Percentiles rank a stretch among this genome's conserved stretches.
phyloP scores from a whole-genome alignment of 1,140 invertebrate genomes.

The Pachyrhynchus sulphureomaculatus region DNA sequence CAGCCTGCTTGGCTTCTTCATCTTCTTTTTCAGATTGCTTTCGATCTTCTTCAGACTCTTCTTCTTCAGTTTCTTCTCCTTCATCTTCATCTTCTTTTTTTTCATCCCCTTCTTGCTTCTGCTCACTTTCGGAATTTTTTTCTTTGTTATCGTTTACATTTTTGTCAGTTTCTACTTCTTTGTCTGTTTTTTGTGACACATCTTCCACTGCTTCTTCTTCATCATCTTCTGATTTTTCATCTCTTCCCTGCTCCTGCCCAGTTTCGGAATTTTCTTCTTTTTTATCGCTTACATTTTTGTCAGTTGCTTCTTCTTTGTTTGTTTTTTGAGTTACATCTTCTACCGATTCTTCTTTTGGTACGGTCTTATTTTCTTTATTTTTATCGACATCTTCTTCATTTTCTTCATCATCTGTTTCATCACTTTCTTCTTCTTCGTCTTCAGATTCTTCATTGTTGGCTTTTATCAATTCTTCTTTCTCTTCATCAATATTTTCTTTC shows the following conservation, averaged over 20 bases:
- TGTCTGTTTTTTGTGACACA: constrained; percentile 53
- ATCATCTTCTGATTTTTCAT: constrained; percentile 7
- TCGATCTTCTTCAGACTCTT: neutral
- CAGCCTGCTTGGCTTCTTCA: constrained; percentile 6
- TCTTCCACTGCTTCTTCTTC: constrained; percentile 1
- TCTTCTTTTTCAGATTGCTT: constrained; percentile 6
- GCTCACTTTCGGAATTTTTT: constrained; percentile 18
- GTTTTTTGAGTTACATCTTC: constrained; percentile 43
- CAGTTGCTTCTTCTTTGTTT: constrained; percentile 51
- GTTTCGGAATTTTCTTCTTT: neutral
- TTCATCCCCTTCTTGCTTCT: constrained; percentile 11
- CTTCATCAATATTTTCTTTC: too few relatives aligned
- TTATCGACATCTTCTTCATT: constrained; percentile 3
- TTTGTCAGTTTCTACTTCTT: constrained; percentile 7
- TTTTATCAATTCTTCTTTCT: too few relatives aligned
- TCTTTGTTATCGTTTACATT: constrained; percentile 11
- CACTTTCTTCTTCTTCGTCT: neutral
- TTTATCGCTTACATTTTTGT: neutral
- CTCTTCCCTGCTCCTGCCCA: neutral
- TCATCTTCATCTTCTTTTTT: neutral
- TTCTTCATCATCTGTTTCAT: neutral
- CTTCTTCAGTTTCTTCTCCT: neutral
- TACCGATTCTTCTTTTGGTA: neutral
- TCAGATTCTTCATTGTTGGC: neutral
- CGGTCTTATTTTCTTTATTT: neutral